phyloP scores from a whole-genome alignment of 2,888 invertebrate genomes.

The Blera fallax region DNA sequence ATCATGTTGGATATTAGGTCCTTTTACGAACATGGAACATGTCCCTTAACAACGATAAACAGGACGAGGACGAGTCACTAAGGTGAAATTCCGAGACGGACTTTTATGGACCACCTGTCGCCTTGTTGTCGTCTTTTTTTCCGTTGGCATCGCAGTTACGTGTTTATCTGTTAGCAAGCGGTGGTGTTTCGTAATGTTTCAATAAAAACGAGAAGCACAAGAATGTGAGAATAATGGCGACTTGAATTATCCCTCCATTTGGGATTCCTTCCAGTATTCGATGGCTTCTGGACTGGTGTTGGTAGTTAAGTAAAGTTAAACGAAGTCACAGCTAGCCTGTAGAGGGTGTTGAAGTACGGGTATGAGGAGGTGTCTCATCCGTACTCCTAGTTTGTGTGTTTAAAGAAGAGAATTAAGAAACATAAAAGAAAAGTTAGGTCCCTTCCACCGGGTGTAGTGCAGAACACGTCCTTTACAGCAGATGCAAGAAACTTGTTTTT shows the following conservation, averaged over 20 bases:
- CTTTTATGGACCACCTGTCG: conserved; percentile 80
- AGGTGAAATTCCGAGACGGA: conserved; percentile 77
- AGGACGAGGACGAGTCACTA: conserved; percentile 75
- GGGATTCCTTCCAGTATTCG: conserved; percentile 45
- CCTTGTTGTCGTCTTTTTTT: conserved; percentile 34
- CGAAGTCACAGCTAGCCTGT: background rate
- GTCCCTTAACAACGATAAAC: conserved; percentile 25
- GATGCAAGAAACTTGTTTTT: conserved; percentile 54
- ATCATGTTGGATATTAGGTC: background rate
- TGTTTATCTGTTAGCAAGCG: conserved; percentile 60
- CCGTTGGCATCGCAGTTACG: conserved; percentile 35
- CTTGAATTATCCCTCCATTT: conserved; percentile 59
- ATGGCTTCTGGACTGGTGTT: conserved; percentile 48
- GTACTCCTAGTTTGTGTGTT: background rate
- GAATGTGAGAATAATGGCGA: conserved; percentile 54
- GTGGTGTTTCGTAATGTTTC: conserved; percentile 52
- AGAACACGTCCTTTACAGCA: conserved; percentile 38
- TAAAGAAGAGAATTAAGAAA: conserved; percentile 12
- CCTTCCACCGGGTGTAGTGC: background rate
- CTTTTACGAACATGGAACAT: conserved; percentile 34
- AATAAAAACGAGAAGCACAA: conserved; percentile 48
- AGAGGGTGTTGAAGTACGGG: background rate
- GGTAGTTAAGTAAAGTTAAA: conserved; percentile 24
- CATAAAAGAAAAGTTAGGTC: conserved; percentile 18
- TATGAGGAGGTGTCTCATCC: background rate